phyloP scores from a whole-genome alignment of 2,797 vertebrate genomes.

The Ptychobarbus kaznakovi region DNA sequence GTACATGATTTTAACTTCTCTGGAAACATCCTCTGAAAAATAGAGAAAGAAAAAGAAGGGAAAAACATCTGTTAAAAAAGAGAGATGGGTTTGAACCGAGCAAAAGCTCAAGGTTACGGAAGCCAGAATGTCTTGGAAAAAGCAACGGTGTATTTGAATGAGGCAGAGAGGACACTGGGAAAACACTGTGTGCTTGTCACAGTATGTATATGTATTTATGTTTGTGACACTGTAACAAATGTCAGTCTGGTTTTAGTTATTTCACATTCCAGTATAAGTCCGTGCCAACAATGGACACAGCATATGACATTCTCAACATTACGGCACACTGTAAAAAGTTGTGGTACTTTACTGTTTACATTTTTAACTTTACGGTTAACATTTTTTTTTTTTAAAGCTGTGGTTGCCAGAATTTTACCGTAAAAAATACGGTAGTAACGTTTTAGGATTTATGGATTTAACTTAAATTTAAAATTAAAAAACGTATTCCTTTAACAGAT shows the following conservation, averaged over 20 bases:
- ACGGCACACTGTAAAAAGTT: not conserved
- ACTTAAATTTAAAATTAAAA: no score
- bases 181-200: not conserved
- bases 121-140: not conserved
- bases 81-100: not conserved
- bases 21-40: constrained; percentile 80
- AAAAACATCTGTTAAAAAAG: not conserved
- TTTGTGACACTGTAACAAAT: constrained; percentile 29
- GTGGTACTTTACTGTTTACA: no score
- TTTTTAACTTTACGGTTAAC: no score
- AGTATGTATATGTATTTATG: constrained; percentile 20
- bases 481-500: no score
- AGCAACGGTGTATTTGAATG: not conserved
- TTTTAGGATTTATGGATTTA: no score
- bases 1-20: constrained; percentile 77
- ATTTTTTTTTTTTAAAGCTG: no score
- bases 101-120: constrained; percentile 6
- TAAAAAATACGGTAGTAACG: no score
- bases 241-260: constrained; percentile 63
- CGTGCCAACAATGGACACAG: not conserved
- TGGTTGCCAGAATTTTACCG: no score
- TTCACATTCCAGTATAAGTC: constrained; percentile 49
- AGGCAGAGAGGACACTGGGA: constrained; percentile 1
- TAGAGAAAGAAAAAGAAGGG: constrained; percentile 21
- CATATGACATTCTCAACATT: constrained; percentile 51